Base-by-base conservation (phyloP, 2,888 invertebrate species). In the Drosophila koepferae region DNA sequence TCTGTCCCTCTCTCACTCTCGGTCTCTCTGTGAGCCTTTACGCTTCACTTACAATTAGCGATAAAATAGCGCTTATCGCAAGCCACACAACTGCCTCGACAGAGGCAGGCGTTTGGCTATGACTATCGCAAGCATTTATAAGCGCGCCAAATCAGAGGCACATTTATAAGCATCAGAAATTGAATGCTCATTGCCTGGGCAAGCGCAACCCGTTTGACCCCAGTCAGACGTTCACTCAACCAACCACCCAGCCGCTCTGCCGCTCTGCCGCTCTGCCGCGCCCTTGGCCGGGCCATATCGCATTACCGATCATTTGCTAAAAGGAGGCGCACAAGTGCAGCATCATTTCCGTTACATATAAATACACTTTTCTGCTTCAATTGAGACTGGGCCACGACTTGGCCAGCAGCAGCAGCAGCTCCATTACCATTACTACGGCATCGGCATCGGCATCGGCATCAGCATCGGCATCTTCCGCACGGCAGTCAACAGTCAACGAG, bases 281-380 rank as follows among this genome's bases (percentile, higher is more conserved):
- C 38, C 38, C 28, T 1, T 20, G 43, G 28, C 49, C 59, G 28
- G 46, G 59, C 59, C 71, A 58, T 79, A 75, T 80, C 77, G 64
- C 79, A 78, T 76, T 69, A 77, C 77, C 77, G 81, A 82, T 82
- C 79, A 81, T 79, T 82, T 81, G 71, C 80, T 81, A 71, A 77
- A 69, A 80, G 79, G 79, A 74, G 81, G 77, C 78, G 72, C 88
- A 85, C 76, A 89, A 87, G 89, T 87, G 87, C 87, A 87, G 82
- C 78, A 87, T 87, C 87, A 87, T 87, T 86, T 85, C 85, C 87
- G 84, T 86, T 86, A 86, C 89, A 89, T 86, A 86, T 89, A 86
- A 83, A 86, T 82, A 88, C 88, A 86, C 86, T 87, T 85, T 85
- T 85, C 85, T 87, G 85, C 85, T 85, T 85, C 85, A 77, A 85